phyloP scores from a whole-genome alignment of 1,140 invertebrate genomes.

The Phenacoccus solenopsis region DNA sequence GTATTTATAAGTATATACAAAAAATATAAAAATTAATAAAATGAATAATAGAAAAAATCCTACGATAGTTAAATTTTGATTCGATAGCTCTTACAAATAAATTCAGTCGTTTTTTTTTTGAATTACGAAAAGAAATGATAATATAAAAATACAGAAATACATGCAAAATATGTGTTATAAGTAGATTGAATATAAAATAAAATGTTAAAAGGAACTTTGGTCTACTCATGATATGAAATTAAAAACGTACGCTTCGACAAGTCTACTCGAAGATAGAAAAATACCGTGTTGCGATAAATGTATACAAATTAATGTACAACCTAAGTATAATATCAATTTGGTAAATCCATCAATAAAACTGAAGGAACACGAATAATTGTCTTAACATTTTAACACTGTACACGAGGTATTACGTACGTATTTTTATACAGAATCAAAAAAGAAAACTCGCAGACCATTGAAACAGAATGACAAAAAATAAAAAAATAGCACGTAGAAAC shows the following conservation, averaged over 20 bases:
- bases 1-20: background rate
- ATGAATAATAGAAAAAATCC: background rate
- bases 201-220: background rate
- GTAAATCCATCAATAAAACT: constrained; percentile 3
- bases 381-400: background rate
- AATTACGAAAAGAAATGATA: no score
- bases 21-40: background rate
- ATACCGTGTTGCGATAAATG: background rate
- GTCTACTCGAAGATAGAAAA: background rate
- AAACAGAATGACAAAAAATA: no score
- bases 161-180: background rate
- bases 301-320: background rate
- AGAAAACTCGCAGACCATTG: no score
- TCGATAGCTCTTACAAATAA: background rate
- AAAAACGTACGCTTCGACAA: background rate
- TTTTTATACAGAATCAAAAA: background rate
- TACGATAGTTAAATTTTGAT: background rate
- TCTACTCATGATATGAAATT: background rate
- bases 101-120: background rate
- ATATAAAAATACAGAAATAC: no score
- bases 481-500: no score
- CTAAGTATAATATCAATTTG: background rate
- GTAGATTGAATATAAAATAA: background rate
- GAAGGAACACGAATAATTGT: no score
- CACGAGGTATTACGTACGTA: background rate